These are phyloP conservation scores for Oceanites oceanicus DNA, from an alignment of 2,113 vertebrate genomes.

Conservation along the genomic window DNA sequence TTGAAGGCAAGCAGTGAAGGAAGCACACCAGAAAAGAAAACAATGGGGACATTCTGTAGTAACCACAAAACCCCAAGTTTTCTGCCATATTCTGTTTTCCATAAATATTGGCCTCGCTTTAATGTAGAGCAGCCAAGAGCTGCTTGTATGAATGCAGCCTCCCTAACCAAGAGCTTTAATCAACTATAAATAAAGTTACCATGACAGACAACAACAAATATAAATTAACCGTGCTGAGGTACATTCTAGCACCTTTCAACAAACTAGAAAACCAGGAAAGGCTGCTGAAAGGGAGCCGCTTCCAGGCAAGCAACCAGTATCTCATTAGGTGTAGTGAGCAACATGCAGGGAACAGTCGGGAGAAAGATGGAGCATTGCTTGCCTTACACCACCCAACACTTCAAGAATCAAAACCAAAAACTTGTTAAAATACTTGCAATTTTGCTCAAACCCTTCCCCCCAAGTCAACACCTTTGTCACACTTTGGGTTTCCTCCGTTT, in stretches of 20 bases:
- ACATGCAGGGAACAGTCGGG: background rate
- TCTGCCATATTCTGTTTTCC: conserved; percentile 47
- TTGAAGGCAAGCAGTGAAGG: background rate
- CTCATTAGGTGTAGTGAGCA: background rate
- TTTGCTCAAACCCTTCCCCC: background rate
- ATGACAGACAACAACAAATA: conserved; percentile 5
- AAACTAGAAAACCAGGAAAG: background rate
- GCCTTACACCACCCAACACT: background rate
- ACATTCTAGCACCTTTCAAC: background rate
- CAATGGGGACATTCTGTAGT: conserved; percentile 52
- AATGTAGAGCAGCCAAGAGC: conserved; percentile 20
- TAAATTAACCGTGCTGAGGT: background rate
- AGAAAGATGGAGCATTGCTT: background rate
- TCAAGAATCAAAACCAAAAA: background rate
- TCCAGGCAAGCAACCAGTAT: background rate
- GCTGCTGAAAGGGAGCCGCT: background rate
- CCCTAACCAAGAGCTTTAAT: conserved; percentile 2
- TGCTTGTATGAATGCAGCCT: background rate
- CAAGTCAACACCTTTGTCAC: background rate
- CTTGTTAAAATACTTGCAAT: background rate
- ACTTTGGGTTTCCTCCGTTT: background rate
- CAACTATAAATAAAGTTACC: conserved; percentile 16
- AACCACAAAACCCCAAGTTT: conserved; percentile 38
- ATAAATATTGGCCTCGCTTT: conserved; percentile 3
- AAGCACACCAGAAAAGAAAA: conserved; percentile 13